Base-by-base conservation (phyloP, 1,140 invertebrate genomes). In the Anoplolepis gracilipes region DNA sequence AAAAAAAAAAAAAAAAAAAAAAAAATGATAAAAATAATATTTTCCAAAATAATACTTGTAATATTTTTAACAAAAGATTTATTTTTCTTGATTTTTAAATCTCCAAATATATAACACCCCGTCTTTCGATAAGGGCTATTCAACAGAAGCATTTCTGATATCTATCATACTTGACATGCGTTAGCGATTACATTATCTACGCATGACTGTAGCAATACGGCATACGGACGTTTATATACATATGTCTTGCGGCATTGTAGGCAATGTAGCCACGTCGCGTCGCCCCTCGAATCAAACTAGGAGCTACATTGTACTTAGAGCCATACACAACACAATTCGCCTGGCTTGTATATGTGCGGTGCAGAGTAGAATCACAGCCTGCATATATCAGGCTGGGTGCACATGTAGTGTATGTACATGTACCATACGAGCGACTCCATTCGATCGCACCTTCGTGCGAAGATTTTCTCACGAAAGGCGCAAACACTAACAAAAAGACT, bases 221-320 rank as follows among this genome's bases (percentile, higher is more conserved):
- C n/a, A 42, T 57, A 46, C 67, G 36, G 7, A 19, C 78, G 67
- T 73, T 82, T 82, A 59, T 82, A 59, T 73, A 72, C 49, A 73
- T 72, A 67, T 16, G 13, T 49, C 46, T 82, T 55, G 69, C 39
- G 49, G 65, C 78, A 81, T 42, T 70, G 78, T 57, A 73, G 67
- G 30, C 78, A 57, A 62, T 59, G 39, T 59, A 81, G 25, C 49
- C 42, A 64, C 42, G 61, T 81, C 33, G 65, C 36, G 78, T 82
- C 67, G 67, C 53, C 36, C 67, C 53, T 82, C 78, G 67, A 73
- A 82, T 82, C 78, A 82, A 82, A 82, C 67, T 53, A 42, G 55
- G 53, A 46, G 25, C 78, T 57, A 82, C 39, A 82, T 82, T 82
- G 78, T 82, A 82, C 78, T 82, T 82, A 82, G 59, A 36, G 53